Conservation (phyloP, 1,140 invertebrate genomes). For the Papilio helenus region DNA sequence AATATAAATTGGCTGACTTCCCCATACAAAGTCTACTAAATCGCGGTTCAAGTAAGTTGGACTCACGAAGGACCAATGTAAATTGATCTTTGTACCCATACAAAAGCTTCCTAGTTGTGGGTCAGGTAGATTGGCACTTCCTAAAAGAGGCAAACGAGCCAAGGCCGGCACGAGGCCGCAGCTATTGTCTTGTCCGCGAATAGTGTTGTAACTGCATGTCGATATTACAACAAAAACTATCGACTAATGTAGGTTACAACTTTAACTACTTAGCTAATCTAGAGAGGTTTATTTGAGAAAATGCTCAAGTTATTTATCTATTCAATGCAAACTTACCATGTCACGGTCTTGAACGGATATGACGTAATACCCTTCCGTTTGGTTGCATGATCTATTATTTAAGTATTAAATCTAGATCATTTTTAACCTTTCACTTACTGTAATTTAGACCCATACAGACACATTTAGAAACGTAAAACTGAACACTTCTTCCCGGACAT, state of each 20-base stretch:
- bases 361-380: not conserved
- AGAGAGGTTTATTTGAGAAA: not conserved
- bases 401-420: no score
- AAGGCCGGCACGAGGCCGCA: constrained; percentile 22
- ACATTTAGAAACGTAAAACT: not conserved
- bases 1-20: not conserved
- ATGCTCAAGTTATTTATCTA: not conserved
- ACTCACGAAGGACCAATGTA: not conserved
- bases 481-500: not conserved
- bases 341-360: not conserved
- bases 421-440: no score
- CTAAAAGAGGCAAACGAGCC: constrained; percentile 26
- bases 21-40: not conserved
- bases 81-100: not conserved
- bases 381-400: not conserved
- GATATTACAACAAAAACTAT: constrained; percentile 16
- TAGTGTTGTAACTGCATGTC: constrained; percentile 19
- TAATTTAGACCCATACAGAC: no score
- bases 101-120: not conserved
- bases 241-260: constrained; percentile 7
- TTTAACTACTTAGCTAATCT: not conserved
- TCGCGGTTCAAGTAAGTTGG: not conserved
- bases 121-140: constrained; percentile 15
- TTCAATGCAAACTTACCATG: not conserved
- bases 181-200: constrained; percentile 16